phyloP scores from a whole-genome alignment of 2,888 invertebrate species.

The Dynastes hyllus region DNA sequence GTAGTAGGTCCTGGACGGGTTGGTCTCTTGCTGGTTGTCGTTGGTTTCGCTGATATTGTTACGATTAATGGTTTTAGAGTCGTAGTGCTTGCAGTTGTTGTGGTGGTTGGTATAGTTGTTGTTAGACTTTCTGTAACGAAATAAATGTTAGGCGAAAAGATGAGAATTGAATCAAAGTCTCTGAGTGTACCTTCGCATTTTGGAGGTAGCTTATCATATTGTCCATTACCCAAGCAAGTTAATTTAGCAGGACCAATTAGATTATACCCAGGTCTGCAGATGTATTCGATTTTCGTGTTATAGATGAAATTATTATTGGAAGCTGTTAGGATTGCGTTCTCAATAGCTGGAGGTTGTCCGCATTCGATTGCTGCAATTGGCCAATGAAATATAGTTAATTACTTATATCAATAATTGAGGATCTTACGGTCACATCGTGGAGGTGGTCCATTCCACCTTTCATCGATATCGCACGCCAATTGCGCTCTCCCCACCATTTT shows the following conservation, averaged over 20 bases:
- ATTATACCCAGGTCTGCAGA: slow-evolving; percentile 81
- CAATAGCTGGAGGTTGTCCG: slow-evolving; percentile 78
- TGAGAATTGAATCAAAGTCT: not conserved
- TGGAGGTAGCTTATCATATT: slow-evolving; percentile 86
- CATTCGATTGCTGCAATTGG: slow-evolving; percentile 79
- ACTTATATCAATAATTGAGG: not conserved
- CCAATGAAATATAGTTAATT: not conserved
- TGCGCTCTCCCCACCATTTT: slow-evolving; percentile 89
- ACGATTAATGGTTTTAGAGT: slow-evolving; percentile 58
- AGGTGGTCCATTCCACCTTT: slow-evolving; percentile 95
- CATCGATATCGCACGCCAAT: slow-evolving; percentile 92
- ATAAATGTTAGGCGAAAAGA: not conserved
- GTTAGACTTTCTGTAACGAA: slow-evolving; percentile 47
- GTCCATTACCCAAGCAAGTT: slow-evolving; percentile 83
- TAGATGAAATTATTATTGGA: slow-evolving; percentile 73
- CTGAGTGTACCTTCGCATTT: slow-evolving; percentile 74
- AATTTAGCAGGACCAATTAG: slow-evolving; percentile 80
- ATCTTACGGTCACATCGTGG: slow-evolving; percentile 87
- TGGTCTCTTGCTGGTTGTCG: slow-evolving; percentile 65
- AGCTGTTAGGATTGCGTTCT: slow-evolving; percentile 76
- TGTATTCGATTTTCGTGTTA: slow-evolving; percentile 84
- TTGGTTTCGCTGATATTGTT: slow-evolving; percentile 62
- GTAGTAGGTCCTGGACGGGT: slow-evolving; percentile 69
- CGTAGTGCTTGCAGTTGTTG: slow-evolving; percentile 19
- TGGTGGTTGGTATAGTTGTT: slow-evolving; percentile 38